phyloP scores from a whole-genome alignment of 2,797 vertebrate genomes.

The Neopelma chrysocephalum region DNA sequence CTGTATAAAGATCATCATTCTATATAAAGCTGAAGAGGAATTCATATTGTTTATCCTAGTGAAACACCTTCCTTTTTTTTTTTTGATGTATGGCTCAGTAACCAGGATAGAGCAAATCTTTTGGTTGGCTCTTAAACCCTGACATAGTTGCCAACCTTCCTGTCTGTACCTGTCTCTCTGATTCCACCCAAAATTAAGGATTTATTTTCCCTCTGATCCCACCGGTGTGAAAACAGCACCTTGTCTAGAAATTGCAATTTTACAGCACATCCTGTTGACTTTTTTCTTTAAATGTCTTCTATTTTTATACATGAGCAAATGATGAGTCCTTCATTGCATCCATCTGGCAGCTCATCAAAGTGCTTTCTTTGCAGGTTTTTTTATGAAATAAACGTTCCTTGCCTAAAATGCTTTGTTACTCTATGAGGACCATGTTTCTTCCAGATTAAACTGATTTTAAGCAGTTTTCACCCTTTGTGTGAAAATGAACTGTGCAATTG shows the following conservation, averaged over 20 bases:
- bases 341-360: slow-evolving; percentile 1
- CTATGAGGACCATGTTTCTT: neutral
- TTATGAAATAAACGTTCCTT: neutral
- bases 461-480: neutral
- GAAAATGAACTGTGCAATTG: neutral
- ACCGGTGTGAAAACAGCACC: neutral
- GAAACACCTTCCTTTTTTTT: neutral
- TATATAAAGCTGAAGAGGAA: neutral
- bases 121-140: neutral
- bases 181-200: neutral
- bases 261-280: neutral
- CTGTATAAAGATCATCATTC: neutral
- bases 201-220: neutral
- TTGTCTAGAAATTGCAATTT: neutral
- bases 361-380: neutral
- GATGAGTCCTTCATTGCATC: neutral
- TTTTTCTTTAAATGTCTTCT: neutral
- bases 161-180: too few species aligned
- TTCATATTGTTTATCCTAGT: neutral
- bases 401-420: neutral
- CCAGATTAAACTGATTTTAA: neutral
- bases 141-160: neutral
- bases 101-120: neutral
- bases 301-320: neutral
- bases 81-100: neutral